phyloP scores from a whole-genome alignment of 2,113 vertebrate genomes.

The Paraplagusia blochii region DNA sequence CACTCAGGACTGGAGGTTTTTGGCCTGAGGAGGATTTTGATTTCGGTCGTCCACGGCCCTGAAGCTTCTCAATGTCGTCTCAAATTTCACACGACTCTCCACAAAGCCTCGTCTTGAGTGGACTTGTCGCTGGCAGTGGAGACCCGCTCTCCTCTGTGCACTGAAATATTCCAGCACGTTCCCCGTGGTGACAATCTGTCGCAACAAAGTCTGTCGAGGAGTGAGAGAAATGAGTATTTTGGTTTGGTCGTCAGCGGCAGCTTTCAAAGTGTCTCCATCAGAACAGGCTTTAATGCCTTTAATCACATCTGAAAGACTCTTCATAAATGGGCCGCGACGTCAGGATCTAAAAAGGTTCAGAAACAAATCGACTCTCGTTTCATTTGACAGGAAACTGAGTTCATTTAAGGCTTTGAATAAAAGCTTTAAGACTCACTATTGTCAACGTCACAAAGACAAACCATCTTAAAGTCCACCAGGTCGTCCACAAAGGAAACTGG shows the following conservation, averaged over 20 bases:
- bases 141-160: constrained; percentile 19
- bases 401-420: too few species aligned
- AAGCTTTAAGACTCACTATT: too few species aligned
- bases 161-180: constrained; percentile 12
- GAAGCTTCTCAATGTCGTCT: constrained; percentile 53
- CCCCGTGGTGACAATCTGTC: constrained; percentile 14
- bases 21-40: constrained; percentile 55
- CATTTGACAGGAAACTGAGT: too few species aligned
- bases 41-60: constrained; percentile 42
- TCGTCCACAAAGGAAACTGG: too few species aligned
- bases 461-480: too few species aligned
- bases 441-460: too few species aligned
- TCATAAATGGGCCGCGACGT: background rate
- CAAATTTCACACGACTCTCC: constrained; percentile 60
- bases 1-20: constrained; percentile 54
- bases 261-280: background rate
- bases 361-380: too few species aligned
- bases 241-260: constrained; percentile 1
- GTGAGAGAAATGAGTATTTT: constrained; percentile 19
- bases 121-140: constrained; percentile 37
- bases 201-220: constrained; percentile 20
- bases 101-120: constrained; percentile 44
- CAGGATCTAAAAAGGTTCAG: background rate
- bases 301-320: background rate
- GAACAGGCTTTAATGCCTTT: background rate